Evolutionary conservation across 2,797 vertebrate genomes (phyloP).

Genomic region (Sebastes glaucus): DNA sequence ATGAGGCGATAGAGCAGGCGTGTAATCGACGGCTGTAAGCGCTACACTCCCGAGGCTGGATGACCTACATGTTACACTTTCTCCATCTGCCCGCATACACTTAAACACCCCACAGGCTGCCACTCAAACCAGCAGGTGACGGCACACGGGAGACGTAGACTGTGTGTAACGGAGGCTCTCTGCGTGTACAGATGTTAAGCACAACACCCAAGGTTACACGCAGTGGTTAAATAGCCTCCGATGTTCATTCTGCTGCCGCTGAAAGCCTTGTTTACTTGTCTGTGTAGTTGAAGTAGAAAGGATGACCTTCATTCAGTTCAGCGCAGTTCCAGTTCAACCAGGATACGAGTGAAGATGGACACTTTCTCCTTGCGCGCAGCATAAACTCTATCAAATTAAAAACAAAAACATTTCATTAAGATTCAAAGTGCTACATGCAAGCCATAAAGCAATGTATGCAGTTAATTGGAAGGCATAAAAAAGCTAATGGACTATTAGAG

Average conservation of each 20-base stretch:
- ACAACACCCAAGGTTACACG: conserved; percentile 54
- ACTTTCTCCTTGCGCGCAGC: conserved; percentile 6
- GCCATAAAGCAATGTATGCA: conserved; percentile 70
- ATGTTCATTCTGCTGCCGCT: conserved; percentile 17
- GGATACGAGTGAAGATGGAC: not conserved
- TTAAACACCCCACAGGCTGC: conserved; percentile 66
- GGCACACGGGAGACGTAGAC: conserved; percentile 23
- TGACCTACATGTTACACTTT: conserved; percentile 73
- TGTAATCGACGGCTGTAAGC: conserved; percentile 53
- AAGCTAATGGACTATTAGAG: conserved; percentile 78
- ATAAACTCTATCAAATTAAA: conserved; percentile 54
- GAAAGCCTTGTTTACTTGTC: conserved; percentile 43
- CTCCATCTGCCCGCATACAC: conserved; percentile 66
- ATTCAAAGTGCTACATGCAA: conserved; percentile 59
- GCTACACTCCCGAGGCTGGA: conserved; percentile 48
- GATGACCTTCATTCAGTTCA: conserved; percentile 33
- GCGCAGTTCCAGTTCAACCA: not conserved
- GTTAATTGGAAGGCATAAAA: conserved; percentile 77
- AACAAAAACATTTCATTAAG: conserved; percentile 77
- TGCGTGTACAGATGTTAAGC: conserved; percentile 48
- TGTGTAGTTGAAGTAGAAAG: conserved; percentile 16
- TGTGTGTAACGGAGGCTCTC: conserved; percentile 17
- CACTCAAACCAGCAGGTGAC: conserved; percentile 73
- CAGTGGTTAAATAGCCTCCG: conserved; percentile 33
- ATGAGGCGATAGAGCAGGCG: conserved; percentile 37